phyloP scores from a whole-genome alignment of 35 echinoderm and acorn worm genomes.

The Nesometra sesokonis region DNA sequence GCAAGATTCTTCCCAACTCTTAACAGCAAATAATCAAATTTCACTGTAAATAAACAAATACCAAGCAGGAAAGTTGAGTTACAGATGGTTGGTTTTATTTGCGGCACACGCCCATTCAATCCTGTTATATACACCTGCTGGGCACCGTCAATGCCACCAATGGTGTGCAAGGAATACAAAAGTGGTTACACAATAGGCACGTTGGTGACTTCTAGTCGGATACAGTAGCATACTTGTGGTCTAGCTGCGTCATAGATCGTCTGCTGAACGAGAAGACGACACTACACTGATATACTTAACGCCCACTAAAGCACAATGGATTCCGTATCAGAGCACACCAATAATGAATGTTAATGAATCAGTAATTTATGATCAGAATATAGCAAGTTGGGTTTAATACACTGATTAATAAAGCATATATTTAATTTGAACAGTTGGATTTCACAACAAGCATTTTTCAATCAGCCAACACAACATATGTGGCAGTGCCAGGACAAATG shows the following conservation, averaged over 20 bases:
- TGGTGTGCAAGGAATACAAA: not conserved
- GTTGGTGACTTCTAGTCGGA: not conserved
- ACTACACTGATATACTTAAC: not conserved
- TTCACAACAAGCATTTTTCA: too few species aligned
- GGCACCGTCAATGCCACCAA: not conserved
- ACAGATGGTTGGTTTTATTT: not conserved
- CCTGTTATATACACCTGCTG: not conserved
- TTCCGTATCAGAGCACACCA: not conserved
- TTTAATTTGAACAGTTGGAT: too few species aligned
- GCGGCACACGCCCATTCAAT: not conserved
- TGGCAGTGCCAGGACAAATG: too few species aligned
- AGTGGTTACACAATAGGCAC: not conserved
- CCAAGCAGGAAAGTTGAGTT: not conserved
- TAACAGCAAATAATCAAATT: not conserved
- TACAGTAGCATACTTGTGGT: not conserved
- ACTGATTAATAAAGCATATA: too few species aligned
- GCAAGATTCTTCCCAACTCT: too few species aligned
- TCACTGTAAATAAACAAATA: not conserved
- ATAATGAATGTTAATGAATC: not conserved
- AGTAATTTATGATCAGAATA: not conserved
- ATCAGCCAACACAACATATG: too few species aligned
- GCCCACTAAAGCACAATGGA: not conserved
- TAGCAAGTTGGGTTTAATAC: too few species aligned
- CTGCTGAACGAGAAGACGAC: not conserved
- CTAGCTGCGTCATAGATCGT: not conserved